Conservation (phyloP, 2,797 vertebrate genomes). For the Octomys mimax region DNA sequence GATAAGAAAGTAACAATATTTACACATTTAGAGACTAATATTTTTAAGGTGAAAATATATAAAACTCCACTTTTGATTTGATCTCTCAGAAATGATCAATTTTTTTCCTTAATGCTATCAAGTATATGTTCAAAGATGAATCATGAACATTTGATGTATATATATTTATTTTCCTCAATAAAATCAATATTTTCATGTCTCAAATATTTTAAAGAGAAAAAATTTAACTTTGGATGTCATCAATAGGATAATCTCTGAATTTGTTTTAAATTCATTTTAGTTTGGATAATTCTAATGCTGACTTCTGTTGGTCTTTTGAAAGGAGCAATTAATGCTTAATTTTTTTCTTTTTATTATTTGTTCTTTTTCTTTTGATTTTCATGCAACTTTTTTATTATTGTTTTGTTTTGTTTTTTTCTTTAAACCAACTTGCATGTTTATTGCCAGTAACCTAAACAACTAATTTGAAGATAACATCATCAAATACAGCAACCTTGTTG, state of each 20-base stretch:
- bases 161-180: background rate
- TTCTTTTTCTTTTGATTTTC: no score
- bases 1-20: constrained; percentile 51
- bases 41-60: background rate
- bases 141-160: background rate
- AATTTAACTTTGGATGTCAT: background rate
- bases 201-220: background rate
- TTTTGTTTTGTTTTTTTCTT: no score
- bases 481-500: no score
- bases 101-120: background rate
- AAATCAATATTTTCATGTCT: background rate
- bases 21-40: constrained; percentile 36
- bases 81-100: background rate
- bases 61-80: background rate
- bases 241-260: background rate
- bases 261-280: background rate
- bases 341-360: no score
- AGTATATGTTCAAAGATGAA: background rate
- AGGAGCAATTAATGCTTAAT: no score
- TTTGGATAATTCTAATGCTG: background rate
- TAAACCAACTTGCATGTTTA: no score
- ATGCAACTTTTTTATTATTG: no score
- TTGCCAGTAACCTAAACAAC: no score
- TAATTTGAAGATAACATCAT: no score
- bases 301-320: no score